These are phyloP conservation scores for Drosophila sp. DNA, from an alignment of 1,140 invertebrate genomes.

Conservation along the genomic window DNA sequence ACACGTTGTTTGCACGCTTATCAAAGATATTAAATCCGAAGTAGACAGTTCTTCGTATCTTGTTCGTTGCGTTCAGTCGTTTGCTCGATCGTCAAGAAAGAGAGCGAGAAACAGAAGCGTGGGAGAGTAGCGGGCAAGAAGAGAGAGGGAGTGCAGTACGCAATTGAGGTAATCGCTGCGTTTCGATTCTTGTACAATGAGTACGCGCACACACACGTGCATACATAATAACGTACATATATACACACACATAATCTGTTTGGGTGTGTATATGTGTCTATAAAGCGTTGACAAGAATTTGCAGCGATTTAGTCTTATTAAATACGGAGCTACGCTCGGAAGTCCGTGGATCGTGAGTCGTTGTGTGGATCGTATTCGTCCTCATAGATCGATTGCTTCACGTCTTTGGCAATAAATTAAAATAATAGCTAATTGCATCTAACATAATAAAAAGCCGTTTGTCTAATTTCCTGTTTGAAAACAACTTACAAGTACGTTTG, in stretches of 20 bases:
- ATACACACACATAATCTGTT: conserved; percentile 2
- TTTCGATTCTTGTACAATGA: conserved; percentile 44
- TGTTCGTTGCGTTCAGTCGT: conserved; percentile 16
- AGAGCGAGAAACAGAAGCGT: too few species aligned
- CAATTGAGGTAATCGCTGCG: conserved; percentile 45
- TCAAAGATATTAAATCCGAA: conserved; percentile 16
- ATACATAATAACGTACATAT: not conserved
- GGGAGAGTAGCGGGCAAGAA: too few species aligned
- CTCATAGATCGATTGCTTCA: not conserved
- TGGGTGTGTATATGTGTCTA: conserved; percentile 60
- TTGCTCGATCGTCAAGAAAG: not conserved
- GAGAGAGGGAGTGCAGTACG: conserved; percentile 12
- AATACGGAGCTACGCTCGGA: conserved; percentile 42
- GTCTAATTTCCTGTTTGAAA: conserved; percentile 28
- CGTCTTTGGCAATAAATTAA: conserved; percentile 12
- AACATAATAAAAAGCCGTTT: not conserved
- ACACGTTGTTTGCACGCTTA: conserved; percentile 23
- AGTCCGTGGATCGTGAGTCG: conserved; percentile 24
- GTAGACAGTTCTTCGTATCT: conserved; percentile 23
- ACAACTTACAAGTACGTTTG: conserved; percentile 31
- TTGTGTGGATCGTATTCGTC: conserved; percentile 36
- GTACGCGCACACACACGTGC: not conserved
- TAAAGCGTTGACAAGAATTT: conserved; percentile 72
- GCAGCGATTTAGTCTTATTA: conserved; percentile 74
- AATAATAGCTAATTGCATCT: conserved; percentile 14